Evolutionary conservation across 2,888 invertebrate species (phyloP), one percentile per base, ranked within the genome.

Genomic region (Microdon myrmicae): DNA sequence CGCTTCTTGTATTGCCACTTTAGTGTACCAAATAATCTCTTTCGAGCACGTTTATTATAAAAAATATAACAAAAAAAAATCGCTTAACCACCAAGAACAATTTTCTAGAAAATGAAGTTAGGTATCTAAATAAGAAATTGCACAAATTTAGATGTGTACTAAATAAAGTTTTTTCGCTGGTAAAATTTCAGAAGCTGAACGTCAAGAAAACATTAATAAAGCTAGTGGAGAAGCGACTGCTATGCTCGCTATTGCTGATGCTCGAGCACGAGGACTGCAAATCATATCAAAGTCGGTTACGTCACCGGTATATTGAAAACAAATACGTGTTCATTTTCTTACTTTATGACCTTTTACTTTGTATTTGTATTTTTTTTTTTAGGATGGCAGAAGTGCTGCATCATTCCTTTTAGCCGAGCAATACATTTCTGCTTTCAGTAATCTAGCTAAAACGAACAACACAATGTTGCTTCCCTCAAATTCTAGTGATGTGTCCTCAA

Each of bases 401-500:
- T 89, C 94, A 0, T 82, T 98, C 25, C 88, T 89, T 8, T 84
- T 99, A 59, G 99, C 99, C 0, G 97, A 99, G 74, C 93, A 97
- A 76, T 99, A 99, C 76, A 94, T 99, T 25, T 82, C 85, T 12
- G 97, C 98, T 8, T 99, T 99, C 80, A 87, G 92, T 74, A 90
- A 95, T 73, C 81, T 99, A 66, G 98, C 99, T 1, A 90, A 92
- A 78, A 89, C 90, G 7, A 92, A 89, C 74, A 99, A 98, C 79
- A 99, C 98, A 0, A 83, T 99, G 58, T 92, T 99, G 70, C 81
- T 99, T 68, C 98, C 98, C 0, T 86, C 91, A 12, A 96, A 96
- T 79, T 89, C 90, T 3, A 90, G 91, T 3, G 79, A 80, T 67
- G 72, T 80, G 16, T 73, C 74, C 2, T 72, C 73, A 7, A 69